phyloP scores from a whole-genome alignment of 1,140 invertebrate genomes.

The Heliconius hermathena region DNA sequence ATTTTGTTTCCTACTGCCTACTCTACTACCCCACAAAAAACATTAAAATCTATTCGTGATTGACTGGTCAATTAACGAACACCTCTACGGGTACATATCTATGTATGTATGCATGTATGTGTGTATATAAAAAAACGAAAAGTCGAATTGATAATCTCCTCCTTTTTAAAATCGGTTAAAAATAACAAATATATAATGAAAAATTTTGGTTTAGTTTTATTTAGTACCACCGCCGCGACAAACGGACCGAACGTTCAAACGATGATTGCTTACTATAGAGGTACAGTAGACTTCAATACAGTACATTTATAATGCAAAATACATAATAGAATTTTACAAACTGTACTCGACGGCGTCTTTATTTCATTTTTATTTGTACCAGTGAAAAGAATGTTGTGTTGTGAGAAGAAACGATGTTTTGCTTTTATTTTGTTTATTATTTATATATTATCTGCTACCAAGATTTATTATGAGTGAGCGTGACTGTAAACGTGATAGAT shows the following conservation, averaged over 20 bases:
- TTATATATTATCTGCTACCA: neutral
- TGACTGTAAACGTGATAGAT: too few relatives aligned
- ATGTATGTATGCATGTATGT: too few relatives aligned
- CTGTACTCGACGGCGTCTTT: neutral
- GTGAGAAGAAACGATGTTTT: neutral
- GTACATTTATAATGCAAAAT: slow-evolving; percentile 33
- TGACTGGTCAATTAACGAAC: too few relatives aligned
- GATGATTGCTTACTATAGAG: slow-evolving; percentile 18
- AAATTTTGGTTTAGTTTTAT: neutral
- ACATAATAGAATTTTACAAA: slow-evolving; percentile 26
- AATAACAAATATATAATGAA: neutral
- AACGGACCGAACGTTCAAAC: neutral
- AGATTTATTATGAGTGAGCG: too few relatives aligned
- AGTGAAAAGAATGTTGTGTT: neutral
- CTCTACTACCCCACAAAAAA: too few relatives aligned
- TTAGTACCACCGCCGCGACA: neutral
- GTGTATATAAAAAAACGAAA: too few relatives aligned
- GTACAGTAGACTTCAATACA: neutral
- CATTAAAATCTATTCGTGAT: too few relatives aligned
- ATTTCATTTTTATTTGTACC: neutral
- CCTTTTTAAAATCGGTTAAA: too few relatives aligned
- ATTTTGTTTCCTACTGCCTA: too few relatives aligned
- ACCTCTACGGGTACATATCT: too few relatives aligned
- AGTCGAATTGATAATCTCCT: too few relatives aligned
- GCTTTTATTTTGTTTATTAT: neutral